Percentiles rank a stretch among this genome's conserved stretches.
Evolutionary conservation across 2,888 invertebrate genomes (phyloP).

Genomic region (Volucella inanis): DNA sequence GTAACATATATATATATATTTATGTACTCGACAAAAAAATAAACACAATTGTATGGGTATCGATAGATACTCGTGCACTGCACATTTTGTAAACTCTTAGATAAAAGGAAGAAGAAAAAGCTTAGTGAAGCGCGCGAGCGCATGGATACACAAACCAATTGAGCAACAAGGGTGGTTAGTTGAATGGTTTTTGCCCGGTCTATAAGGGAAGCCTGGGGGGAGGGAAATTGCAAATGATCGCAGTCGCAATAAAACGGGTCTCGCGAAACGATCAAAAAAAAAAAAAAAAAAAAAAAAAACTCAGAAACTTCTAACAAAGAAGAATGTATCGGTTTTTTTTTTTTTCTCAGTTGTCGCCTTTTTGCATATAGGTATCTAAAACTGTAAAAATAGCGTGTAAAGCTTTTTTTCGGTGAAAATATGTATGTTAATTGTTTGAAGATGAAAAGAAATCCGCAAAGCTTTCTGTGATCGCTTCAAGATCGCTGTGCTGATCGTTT

Average conservation of each 20-base stretch:
- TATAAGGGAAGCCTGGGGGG: background rate
- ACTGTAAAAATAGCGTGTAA: slow-evolving; percentile 64
- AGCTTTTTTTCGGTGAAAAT: slow-evolving; percentile 40
- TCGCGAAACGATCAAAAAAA: slow-evolving; percentile 24
- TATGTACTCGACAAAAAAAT: too few relatives aligned
- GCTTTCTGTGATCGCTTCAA: slow-evolving; percentile 23
- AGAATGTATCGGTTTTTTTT: background rate
- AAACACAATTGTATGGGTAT: background rate
- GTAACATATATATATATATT: too few relatives aligned
- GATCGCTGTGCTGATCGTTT: background rate
- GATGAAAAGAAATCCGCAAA: slow-evolving; percentile 66
- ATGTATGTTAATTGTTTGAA: slow-evolving; percentile 32
- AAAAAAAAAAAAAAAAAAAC: slow-evolving; percentile 26
- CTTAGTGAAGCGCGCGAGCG: slow-evolving; percentile 34
- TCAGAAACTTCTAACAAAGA: slow-evolving; percentile 13
- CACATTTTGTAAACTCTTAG: slow-evolving; percentile 42
- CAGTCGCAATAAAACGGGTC: slow-evolving; percentile 70
- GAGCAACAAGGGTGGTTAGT: slow-evolving; percentile 57
- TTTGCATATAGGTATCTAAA: slow-evolving; percentile 39
- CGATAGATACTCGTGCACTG: slow-evolving; percentile 30
- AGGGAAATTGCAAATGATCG: slow-evolving; percentile 36
- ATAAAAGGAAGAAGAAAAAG: slow-evolving; percentile 43
- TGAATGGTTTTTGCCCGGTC: background rate
- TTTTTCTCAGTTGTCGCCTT: slow-evolving; percentile 24
- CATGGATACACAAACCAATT: slow-evolving; percentile 59